These are phyloP conservation scores for Argynnis bischoffii DNA, from an alignment of 2,888 invertebrate species.

Conservation along the genomic window DNA sequence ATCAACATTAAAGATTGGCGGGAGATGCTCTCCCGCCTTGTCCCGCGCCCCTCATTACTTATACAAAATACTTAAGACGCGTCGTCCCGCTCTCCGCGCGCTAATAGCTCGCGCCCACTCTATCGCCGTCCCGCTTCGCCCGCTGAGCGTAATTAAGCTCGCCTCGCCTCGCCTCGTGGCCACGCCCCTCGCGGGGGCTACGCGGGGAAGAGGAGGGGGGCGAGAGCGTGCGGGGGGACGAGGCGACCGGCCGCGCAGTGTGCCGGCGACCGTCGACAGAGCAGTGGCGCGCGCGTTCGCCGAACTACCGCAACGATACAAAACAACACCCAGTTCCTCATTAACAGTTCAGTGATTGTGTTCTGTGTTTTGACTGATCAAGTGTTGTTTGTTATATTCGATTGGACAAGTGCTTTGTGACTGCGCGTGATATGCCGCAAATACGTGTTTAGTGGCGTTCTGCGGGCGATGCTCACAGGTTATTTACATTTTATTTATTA, in stretches of 20 bases:
- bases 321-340: conserved; percentile 75
- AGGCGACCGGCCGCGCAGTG: conserved; percentile 74
- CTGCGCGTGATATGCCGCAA: conserved; percentile 79
- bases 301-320: conserved; percentile 64
- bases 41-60: conserved; percentile 83
- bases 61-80: conserved; percentile 83
- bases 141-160: conserved; percentile 80
- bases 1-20: conserved; percentile 83
- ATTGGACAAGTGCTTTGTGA: conserved; percentile 80
- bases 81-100: conserved; percentile 84
- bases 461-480: conserved; percentile 82
- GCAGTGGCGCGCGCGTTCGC: conserved; percentile 68
- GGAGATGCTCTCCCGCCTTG: conserved; percentile 70
- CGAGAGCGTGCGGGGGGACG: conserved; percentile 55
- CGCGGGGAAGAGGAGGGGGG: conserved; percentile 53
- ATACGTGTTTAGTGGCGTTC: conserved; percentile 74
- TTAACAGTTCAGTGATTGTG: conserved; percentile 70
- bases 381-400: conserved; percentile 71
- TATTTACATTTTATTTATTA: conserved; percentile 65
- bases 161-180: conserved; percentile 78
- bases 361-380: conserved; percentile 75
- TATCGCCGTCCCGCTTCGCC: conserved; percentile 79
- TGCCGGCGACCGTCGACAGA: conserved; percentile 79
- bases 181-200: conserved; percentile 61
- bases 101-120: conserved; percentile 85